Evolutionary conservation across 1,140 invertebrate genomes (phyloP), one percentile per base, ranked within the genome.

Genomic region (Ectropis grisescens): DNA sequence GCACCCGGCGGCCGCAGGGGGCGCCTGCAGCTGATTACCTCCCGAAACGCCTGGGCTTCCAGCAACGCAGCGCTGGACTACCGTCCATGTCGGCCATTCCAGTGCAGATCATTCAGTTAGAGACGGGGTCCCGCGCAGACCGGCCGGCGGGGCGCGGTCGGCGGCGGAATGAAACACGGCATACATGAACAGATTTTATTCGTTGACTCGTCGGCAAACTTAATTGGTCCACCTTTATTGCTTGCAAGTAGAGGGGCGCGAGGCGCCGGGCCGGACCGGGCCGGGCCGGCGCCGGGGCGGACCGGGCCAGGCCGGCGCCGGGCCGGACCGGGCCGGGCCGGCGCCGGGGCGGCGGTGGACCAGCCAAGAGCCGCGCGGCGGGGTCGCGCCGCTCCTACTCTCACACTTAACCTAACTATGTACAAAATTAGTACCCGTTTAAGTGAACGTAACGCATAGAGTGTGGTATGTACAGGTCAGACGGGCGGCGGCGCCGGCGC

Each of bases 221-320:
- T 67, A 56, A 61, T 75, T 72, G 72, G 72, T 78, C 72, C 72
- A 74, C 72, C 72, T 66, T 78, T 76, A 78, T 78, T 74, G 72
- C 72, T 78, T 78, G 58, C 66, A 64, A 66, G 61, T 64, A 65
- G 49, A 43, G 46, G 48, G 54, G 57, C 55, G 37, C 44, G 29
- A 29, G 15, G 24, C 28, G 50, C 35, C 24, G 14, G 39, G 29
- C 13, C 53, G 41, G 13, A 28, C 26, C 10, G 43, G 29, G 22
- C 27, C 27, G 22, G 30, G 16, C 32, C 30, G 32, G 27, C 36
- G 16, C 13, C 14, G 40, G 9, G 25, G 41, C 30, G 31, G 32
- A 33, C 24, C 25, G 25, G 24, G 37, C 11, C 6, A 8, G 15
- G 29, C n/a, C n/a, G n/a, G 29, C 36, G 16, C 15, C 15, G 37